These are phyloP conservation scores for Peromyscus aztecus DNA, from an alignment of 2,797 vertebrate genomes.

Conservation along the genomic window DNA sequence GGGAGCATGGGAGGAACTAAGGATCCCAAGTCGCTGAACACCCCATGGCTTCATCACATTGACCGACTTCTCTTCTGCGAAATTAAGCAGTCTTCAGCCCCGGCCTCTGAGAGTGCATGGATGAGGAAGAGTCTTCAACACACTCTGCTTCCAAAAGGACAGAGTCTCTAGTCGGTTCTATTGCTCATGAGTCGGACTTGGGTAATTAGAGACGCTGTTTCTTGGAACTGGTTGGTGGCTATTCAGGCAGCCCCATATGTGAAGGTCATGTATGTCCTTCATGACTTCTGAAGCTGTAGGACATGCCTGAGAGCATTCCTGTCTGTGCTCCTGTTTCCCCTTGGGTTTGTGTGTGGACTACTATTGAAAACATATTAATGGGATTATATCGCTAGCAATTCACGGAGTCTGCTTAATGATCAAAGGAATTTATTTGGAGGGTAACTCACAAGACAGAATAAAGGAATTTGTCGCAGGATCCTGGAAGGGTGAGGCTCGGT, in stretches of 20 bases:
- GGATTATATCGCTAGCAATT: no score
- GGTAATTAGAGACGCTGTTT: background rate
- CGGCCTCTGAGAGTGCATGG: background rate
- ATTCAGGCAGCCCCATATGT: background rate
- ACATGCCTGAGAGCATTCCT: background rate
- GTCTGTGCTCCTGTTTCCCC: background rate
- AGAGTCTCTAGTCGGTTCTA: background rate
- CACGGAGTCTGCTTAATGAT: no score
- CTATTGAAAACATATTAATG: background rate
- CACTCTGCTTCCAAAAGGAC: background rate
- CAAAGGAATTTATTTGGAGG: no score
- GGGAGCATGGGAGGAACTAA: background rate
- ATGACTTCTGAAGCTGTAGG: background rate
- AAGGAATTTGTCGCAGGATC: no score
- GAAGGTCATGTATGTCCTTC: background rate
- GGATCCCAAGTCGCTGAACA: background rate
- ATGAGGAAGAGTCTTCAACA: background rate
- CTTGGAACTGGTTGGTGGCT: conserved; percentile 4
- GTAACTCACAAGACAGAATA: no score
- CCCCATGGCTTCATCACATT: rapidly evolving
- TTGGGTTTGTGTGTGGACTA: background rate
- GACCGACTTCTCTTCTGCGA: background rate
- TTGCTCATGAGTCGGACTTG: background rate
- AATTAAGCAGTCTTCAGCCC: background rate
- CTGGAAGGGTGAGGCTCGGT: no score